Conservation (phyloP, 2,797 vertebrate species). For the Avahi laniger region DNA sequence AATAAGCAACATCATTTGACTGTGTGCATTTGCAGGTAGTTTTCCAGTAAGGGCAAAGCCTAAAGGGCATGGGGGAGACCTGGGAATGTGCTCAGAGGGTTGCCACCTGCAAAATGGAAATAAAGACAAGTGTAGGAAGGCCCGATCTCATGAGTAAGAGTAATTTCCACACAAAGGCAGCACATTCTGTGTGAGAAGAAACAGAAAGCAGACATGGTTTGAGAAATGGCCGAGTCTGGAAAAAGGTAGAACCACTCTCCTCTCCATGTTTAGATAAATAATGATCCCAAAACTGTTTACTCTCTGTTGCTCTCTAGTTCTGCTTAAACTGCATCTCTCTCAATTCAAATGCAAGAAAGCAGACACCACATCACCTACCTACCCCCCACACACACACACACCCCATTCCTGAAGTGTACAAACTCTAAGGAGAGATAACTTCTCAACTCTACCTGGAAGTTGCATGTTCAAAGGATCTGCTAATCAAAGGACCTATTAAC, state of each 20-base stretch:
- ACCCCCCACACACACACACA: too few relatives aligned
- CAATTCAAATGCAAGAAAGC: not conserved
- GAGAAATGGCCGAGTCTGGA: not conserved
- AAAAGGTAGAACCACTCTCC: not conserved
- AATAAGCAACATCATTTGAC: not conserved
- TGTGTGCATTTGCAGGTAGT: not conserved
- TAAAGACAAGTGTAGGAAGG: not conserved
- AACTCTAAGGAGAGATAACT: slow-evolving; percentile 48
- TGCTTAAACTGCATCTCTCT: not conserved
- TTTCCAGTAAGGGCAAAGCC: not conserved
- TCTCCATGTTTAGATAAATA: not conserved
- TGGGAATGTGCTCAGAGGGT: too few relatives aligned
- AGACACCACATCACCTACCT: not conserved
- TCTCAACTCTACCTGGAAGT: slow-evolving; percentile 20
- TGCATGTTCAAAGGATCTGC: not conserved
- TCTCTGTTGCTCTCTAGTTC: not conserved
- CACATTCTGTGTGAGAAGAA: not conserved
- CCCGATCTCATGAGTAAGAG: accelerated
- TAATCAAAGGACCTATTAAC: slow-evolving; percentile 60
- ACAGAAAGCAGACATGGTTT: not conserved
- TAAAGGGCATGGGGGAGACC: not conserved
- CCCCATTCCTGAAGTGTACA: not conserved
- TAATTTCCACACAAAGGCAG: not conserved
- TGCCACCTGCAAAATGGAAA: not conserved
- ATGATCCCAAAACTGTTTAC: not conserved